Evolutionary conservation across 1,140 invertebrate genomes (phyloP).

Genomic region (Bombus affinis): DNA sequence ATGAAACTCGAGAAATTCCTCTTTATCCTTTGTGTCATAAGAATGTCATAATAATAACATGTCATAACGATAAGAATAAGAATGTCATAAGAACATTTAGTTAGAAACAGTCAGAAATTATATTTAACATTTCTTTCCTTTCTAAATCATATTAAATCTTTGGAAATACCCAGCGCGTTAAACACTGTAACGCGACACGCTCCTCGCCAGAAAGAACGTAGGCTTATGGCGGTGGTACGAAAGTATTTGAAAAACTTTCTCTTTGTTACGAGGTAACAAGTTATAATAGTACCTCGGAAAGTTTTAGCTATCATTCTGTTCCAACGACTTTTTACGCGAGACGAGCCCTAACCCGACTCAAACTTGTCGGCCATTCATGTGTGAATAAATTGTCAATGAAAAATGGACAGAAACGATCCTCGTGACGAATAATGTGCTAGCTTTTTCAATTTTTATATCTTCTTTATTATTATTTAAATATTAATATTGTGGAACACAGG

Average conservation of each 20-base stretch:
- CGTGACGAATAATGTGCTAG: not conserved
- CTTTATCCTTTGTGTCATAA: too few species aligned
- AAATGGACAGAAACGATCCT: constrained; percentile 13
- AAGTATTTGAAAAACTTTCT: constrained; percentile 50
- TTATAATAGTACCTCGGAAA: constrained; percentile 36
- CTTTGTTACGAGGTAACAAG: constrained; percentile 45
- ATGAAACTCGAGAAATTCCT: not conserved
- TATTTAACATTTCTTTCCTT: not conserved
- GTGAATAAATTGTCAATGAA: constrained; percentile 28
- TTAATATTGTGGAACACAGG: not conserved
- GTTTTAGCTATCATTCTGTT: constrained; percentile 32
- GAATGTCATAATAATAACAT: not conserved
- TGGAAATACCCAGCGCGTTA: not conserved
- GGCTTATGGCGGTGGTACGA: constrained; percentile 21
- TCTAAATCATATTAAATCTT: constrained; percentile 17
- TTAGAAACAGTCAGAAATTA: not conserved
- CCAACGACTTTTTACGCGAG: constrained; percentile 28
- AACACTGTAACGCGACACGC: not conserved
- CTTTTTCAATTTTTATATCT: not conserved
- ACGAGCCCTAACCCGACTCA: not conserved
- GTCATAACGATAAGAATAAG: too few species aligned
- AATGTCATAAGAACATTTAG: not conserved
- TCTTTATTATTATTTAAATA: not conserved
- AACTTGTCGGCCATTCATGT: constrained; percentile 18
- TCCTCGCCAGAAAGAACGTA: not conserved